These are phyloP conservation scores for Urocolius indicus DNA, from an alignment of 2,113 vertebrate species.

Conservation along the genomic window DNA sequence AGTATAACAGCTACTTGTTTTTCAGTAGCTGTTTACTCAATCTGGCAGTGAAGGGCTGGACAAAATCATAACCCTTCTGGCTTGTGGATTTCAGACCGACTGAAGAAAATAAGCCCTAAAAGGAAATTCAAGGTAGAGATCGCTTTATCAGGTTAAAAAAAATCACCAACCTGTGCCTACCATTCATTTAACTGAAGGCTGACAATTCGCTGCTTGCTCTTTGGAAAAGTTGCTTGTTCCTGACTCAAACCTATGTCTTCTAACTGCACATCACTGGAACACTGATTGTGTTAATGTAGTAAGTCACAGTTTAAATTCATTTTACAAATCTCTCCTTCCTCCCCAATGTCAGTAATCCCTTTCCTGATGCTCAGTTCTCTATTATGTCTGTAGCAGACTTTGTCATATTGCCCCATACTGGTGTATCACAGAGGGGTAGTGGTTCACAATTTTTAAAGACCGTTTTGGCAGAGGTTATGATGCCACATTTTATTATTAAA, in stretches of 20 bases:
- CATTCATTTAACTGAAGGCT: neutral
- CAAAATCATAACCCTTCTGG: neutral
- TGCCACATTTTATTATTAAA: neutral
- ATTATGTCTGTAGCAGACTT: neutral
- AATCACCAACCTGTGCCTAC: neutral
- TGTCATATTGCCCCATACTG: neutral
- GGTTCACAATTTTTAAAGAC: neutral
- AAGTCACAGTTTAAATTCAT: neutral
- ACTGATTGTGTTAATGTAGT: fast-evolving
- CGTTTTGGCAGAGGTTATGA: neutral
- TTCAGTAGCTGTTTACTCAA: neutral
- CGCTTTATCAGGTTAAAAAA: neutral
- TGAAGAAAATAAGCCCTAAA: neutral
- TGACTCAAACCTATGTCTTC: neutral
- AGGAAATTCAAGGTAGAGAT: neutral
- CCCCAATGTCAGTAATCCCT: neutral
- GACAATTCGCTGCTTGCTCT: neutral
- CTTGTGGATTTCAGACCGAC: neutral
- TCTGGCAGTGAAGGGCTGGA: neutral
- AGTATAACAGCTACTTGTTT: neutral
- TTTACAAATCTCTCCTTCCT: neutral
- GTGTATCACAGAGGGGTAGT: neutral
- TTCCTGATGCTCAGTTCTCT: neutral
- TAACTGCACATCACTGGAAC: neutral
- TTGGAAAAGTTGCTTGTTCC: neutral